A percentile compares a stretch with the other conserved stretches of the same genome.
Evolutionary conservation across 2,888 invertebrate genomes (phyloP).

Genomic region (Diplazon laetatorius): DNA sequence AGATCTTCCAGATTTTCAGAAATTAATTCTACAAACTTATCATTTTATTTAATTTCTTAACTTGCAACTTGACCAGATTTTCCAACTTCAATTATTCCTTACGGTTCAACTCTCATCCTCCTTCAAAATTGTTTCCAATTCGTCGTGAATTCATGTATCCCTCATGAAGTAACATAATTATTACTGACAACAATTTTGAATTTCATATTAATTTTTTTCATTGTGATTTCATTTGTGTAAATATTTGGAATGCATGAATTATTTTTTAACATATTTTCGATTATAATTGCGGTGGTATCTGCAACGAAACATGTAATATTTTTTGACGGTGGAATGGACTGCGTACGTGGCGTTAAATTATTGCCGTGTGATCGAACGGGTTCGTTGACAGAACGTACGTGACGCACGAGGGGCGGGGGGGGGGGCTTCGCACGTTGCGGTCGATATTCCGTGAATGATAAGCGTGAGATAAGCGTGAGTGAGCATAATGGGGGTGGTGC

Average conservation of each 20-base stretch:
- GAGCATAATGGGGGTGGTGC: conserved; percentile 24
- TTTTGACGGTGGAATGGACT: background rate
- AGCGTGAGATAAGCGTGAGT: conserved; percentile 50
- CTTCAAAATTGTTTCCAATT: no score
- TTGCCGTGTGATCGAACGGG: conserved; percentile 9
- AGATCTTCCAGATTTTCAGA: no score
- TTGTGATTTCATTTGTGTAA: conserved; percentile 8
- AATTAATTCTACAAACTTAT: no score
- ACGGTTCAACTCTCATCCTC: no score
- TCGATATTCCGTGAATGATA: conserved; percentile 48
- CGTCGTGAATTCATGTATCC: no score
- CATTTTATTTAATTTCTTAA: no score
- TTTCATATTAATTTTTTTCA: no score
- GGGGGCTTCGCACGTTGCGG: conserved; percentile 8
- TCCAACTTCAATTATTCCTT: no score
- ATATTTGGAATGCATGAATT: no score
- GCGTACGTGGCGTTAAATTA: conserved; percentile 4
- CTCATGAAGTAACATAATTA: no score
- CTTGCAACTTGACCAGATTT: no score
- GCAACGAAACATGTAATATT: background rate
- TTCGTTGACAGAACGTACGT: conserved; percentile 22
- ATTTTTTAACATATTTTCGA: background rate
- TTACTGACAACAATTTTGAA: no score
- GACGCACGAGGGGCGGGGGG: background rate
- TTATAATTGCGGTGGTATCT: background rate